Evolutionary conservation across 2,113 vertebrate species (phyloP), one percentile per base, ranked within the genome.

Genomic region (Reinhardtius hippoglossoides): DNA sequence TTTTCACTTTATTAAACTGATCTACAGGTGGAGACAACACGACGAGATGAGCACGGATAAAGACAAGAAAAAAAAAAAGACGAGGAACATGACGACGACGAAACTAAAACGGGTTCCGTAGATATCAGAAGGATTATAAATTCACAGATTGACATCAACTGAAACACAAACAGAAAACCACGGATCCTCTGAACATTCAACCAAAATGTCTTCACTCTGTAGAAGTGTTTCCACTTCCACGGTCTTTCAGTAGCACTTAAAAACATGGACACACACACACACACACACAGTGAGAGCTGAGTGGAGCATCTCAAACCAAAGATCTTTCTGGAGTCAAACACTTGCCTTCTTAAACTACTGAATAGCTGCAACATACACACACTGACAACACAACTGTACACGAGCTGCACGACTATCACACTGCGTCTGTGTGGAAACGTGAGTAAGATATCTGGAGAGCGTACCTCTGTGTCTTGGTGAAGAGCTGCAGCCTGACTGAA

Each of bases 401-500:
- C 6, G 31, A 31, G 31, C 31, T 48, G 16, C 44, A 48, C 44
- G 1, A 26, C 12, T 16, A 6, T 15, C 37, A n/a, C 4, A 61
- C 15, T 77, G 15, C 42, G 52, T 37, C 6, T 40, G 20, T 67
- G 59, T 37, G 6, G 42, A 6, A 5, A 7, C 13, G 42, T 26
- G 67, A n/a, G n/a, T 46, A 52, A 52, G 14, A 54, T 3, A n/a
- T 9, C 3, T 54, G 50, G n/a, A 0, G 2, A 5, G 21, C 58
- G 5, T 87, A 89, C 85, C 82, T 87, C 52, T 0, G 9, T 67
- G 71, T 56, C 35, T 60, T 21, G 69, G 6, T 69, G 70, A 58
- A 81, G 86, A 16, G 24, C 88, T 61, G 71, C 59, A 74, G 86
- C 10, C 64, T 21, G 79, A 88, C 56, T 89, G 81, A 86, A 9